These are phyloP conservation scores for Pipistrellus nathusii DNA, from an alignment of 2,797 vertebrate genomes.

Conservation along the genomic window DNA sequence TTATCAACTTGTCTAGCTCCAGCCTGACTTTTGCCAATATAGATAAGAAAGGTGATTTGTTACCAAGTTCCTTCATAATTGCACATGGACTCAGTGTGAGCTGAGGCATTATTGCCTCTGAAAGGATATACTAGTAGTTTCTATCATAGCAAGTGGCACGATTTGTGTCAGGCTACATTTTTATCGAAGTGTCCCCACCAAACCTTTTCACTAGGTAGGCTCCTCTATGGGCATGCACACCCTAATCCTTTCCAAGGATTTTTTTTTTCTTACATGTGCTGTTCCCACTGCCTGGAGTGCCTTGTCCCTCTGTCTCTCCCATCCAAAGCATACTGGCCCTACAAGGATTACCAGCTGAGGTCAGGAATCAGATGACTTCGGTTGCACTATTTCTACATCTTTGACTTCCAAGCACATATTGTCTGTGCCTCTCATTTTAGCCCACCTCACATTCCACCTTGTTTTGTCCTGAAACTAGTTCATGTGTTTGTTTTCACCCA, in stretches of 20 bases:
- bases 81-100: neutral
- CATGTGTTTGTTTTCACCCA: neutral
- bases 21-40: slow-evolving; percentile 28
- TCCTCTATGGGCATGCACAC: fast-evolving
- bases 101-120: neutral
- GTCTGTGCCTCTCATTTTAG: neutral
- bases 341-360: neutral
- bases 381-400: neutral
- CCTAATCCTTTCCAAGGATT: neutral
- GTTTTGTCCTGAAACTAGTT: neutral
- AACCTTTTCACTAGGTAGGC: neutral
- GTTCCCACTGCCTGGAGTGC: neutral
- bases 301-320: neutral
- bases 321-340: neutral
- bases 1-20: neutral
- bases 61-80: neutral
- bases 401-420: neutral
- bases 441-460: neutral
- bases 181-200: neutral
- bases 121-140: neutral
- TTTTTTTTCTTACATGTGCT: neutral
- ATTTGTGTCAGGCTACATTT: neutral
- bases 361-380: neutral
- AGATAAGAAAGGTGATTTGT: slow-evolving; percentile 40
- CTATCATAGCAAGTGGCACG: neutral